These are phyloP conservation scores for Bellardia pandia DNA, from an alignment of 2,888 invertebrate species.

Conservation along the genomic window DNA sequence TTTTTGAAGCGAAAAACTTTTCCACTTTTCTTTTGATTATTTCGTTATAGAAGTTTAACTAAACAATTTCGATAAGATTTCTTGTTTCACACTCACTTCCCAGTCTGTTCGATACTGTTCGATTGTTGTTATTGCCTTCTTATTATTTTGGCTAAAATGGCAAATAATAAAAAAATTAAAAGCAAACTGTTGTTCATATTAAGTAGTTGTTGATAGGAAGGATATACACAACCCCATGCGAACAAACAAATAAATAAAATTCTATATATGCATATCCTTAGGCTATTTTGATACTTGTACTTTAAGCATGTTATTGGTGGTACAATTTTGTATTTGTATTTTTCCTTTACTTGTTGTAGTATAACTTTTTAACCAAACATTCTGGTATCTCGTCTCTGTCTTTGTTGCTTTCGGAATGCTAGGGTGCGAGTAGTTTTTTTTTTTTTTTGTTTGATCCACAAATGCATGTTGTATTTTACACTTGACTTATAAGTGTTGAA, in stretches of 20 bases:
- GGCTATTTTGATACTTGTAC: slow-evolving; percentile 58
- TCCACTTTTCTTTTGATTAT: slow-evolving; percentile 73
- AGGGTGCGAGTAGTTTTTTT: slow-evolving; percentile 7
- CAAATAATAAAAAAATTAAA: slow-evolving; percentile 55
- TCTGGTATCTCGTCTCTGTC: slow-evolving; percentile 23
- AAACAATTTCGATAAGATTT: slow-evolving; percentile 67
- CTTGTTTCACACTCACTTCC: slow-evolving; percentile 42
- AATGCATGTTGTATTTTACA: slow-evolving; percentile 64
- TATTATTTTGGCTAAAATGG: slow-evolving; percentile 60
- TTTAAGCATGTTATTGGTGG: slow-evolving; percentile 38
- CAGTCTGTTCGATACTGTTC: background rate
- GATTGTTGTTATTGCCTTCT: slow-evolving; percentile 14
- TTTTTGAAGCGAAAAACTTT: slow-evolving; percentile 64
- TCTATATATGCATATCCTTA: slow-evolving; percentile 50
- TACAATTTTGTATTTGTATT: slow-evolving; percentile 18
- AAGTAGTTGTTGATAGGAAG: slow-evolving; percentile 67
- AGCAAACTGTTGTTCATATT: slow-evolving; percentile 72
- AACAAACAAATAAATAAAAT: slow-evolving; percentile 36
- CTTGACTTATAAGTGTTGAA: slow-evolving; percentile 69
- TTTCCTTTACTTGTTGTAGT: slow-evolving; percentile 21
- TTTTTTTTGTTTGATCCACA: slow-evolving; percentile 15
- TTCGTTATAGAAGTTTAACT: slow-evolving; percentile 70
- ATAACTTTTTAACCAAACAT: slow-evolving; percentile 47
- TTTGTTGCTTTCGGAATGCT: background rate
- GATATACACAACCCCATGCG: slow-evolving; percentile 19